These are phyloP conservation scores for Anarrhichthys ocellatus DNA, from an alignment of 2,113 vertebrate species.

Conservation along the genomic window DNA sequence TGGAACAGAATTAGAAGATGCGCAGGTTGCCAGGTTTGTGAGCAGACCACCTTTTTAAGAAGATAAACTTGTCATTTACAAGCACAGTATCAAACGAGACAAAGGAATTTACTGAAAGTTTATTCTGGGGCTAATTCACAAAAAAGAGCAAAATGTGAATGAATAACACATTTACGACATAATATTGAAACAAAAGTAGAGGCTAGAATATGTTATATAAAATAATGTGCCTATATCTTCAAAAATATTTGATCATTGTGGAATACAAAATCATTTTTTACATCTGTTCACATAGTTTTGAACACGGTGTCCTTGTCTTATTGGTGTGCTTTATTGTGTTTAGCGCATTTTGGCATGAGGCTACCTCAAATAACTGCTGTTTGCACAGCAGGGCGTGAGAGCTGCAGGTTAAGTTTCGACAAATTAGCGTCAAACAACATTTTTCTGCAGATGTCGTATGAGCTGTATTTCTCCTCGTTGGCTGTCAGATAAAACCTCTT, in stretches of 20 bases:
- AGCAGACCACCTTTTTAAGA: neutral
- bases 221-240: neutral
- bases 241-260: neutral
- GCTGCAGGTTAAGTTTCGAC: neutral
- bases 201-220: neutral
- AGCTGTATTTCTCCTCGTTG: neutral
- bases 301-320: neutral
- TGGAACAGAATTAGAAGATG: slow-evolving; percentile 62
- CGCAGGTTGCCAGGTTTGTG: slow-evolving; percentile 80
- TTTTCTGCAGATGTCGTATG: accelerated
- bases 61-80: neutral
- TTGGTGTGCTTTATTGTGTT: neutral
- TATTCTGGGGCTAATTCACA: neutral
- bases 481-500: neutral
- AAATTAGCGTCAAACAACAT: neutral
- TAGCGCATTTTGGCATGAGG: neutral
- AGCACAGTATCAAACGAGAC: neutral
- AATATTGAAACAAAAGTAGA: neutral
- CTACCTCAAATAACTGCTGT: neutral
- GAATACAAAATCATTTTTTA: neutral
- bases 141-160: neutral
- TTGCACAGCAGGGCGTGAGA: neutral
- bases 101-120: neutral
- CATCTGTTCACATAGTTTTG: neutral
- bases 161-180: neutral